Conservation (phyloP, 2,888 invertebrate genomes). For the Mellilla xanthometata region DNA sequence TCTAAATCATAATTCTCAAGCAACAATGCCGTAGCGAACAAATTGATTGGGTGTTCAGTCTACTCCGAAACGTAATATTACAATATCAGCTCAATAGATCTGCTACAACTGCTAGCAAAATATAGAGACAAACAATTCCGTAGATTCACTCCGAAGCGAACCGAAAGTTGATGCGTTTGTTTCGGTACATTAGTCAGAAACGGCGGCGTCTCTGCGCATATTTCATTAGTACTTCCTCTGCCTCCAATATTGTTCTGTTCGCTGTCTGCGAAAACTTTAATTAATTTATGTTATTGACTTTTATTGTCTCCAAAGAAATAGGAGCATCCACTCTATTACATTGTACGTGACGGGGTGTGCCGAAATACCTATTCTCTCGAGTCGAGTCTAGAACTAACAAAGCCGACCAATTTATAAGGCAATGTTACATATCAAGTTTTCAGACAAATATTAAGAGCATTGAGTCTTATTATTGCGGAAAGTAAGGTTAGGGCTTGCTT, state of each 20-base stretch:
- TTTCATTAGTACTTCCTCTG: constrained; percentile 68
- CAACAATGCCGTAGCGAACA: neutral
- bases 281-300: constrained; percentile 66
- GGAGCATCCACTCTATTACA: constrained; percentile 23
- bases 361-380: constrained; percentile 3
- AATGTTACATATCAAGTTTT: constrained; percentile 23
- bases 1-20: no score
- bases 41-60: constrained; percentile 9
- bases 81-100: constrained; percentile 16
- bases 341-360: constrained; percentile 14
- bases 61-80: constrained; percentile 5
- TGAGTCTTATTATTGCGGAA: constrained; percentile 14
- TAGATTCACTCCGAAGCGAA: constrained; percentile 36
- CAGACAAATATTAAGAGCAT: constrained; percentile 27
- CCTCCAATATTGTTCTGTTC: constrained; percentile 64
- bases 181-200: constrained; percentile 68
- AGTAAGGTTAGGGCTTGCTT: constrained; percentile 17
- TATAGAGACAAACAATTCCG: constrained; percentile 30
- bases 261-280: constrained; percentile 64
- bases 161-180: constrained; percentile 61
- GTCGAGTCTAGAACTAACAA: constrained; percentile 5
- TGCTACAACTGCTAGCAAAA: constrained; percentile 19
- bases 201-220: constrained; percentile 53
- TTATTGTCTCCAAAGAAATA: constrained; percentile 39
- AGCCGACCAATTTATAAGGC: constrained; percentile 16